Percentiles rank a stretch among this genome's conserved stretches.
These are phyloP conservation scores for Phrynocephalus vlangalii DNA, from an alignment of 2,797 vertebrate species.

Conservation along the genomic window DNA sequence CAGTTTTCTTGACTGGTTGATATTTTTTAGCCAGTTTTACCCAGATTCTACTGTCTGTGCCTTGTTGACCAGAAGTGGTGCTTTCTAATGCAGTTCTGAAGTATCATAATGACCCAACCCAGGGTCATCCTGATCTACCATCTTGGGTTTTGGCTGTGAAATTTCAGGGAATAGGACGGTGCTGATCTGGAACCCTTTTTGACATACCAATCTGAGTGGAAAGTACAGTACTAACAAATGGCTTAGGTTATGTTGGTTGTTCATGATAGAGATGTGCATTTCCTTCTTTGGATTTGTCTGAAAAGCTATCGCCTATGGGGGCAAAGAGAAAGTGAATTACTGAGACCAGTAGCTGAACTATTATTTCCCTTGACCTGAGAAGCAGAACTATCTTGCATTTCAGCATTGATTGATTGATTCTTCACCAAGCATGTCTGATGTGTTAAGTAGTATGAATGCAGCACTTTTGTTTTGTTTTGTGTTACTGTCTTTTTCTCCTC, in stretches of 20 bases:
- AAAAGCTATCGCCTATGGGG: constrained; percentile 47
- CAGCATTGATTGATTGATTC: constrained; percentile 69
- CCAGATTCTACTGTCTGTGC: no score
- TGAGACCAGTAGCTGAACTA: constrained; percentile 67
- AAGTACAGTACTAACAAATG: neutral
- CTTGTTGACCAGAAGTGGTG: no score
- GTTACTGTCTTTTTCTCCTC: neutral
- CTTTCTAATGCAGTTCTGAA: no score
- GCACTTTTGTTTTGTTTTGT: constrained; percentile 19
- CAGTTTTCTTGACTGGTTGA: no score
- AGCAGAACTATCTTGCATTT: constrained; percentile 63
- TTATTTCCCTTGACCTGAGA: neutral
- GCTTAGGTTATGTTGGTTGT: neutral
- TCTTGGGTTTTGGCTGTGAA: no score
- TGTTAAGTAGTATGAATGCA: constrained; percentile 43
- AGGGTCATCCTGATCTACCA: no score
- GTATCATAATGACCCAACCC: no score
- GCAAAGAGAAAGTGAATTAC: constrained; percentile 74
- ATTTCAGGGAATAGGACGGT: no score
- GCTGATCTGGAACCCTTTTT: neutral
- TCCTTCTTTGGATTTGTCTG: neutral
- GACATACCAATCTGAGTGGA: neutral
- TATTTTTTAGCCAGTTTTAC: no score
- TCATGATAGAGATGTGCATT: neutral
- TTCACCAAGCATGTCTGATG: constrained; percentile 62